A percentile compares a stretch with the other conserved stretches of the same genome.
Evolutionary conservation across 2,113 vertebrate species (phyloP).

Genomic region (Oncorhynchus tshawytscha): DNA sequence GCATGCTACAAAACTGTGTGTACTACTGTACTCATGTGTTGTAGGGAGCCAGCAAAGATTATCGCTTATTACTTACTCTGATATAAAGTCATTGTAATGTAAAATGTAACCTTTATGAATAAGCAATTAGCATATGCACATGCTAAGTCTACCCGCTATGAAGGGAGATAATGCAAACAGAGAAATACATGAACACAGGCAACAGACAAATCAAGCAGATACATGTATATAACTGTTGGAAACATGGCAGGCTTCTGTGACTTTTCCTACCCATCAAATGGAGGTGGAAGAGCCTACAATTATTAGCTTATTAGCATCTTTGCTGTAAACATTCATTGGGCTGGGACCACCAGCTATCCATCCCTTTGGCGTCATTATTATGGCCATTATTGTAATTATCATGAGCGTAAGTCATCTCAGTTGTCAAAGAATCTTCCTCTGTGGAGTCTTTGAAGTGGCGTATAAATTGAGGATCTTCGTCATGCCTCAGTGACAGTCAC

Average conservation of each 20-base stretch:
- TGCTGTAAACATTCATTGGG: constrained; percentile 73
- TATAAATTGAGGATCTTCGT: constrained; percentile 30
- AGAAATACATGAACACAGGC: constrained; percentile 28
- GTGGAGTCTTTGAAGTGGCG: not conserved
- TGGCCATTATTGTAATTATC: constrained; percentile 45
- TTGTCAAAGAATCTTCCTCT: constrained; percentile 41
- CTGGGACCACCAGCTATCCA: constrained; percentile 60
- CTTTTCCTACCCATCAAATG: constrained; percentile 44
- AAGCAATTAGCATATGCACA: constrained; percentile 18
- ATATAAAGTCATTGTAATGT: not conserved
- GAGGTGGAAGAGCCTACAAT: constrained; percentile 43
- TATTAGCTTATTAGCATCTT: constrained; percentile 71
- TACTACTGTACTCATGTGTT: not conserved
- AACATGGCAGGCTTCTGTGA: constrained; percentile 38
- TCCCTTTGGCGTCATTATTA: constrained; percentile 42
- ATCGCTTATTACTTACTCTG: not conserved
- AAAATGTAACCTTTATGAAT: constrained; percentile 1
- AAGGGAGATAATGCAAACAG: constrained; percentile 3
- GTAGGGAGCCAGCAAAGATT: not conserved
- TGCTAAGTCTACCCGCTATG: constrained; percentile 44
- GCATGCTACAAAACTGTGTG: not conserved
- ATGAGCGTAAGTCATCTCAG: constrained; percentile 56
- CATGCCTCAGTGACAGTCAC: constrained; percentile 19
- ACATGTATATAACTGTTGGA: constrained; percentile 44
- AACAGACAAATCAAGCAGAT: constrained; percentile 38